Evolutionary conservation across 2,797 vertebrate species (phyloP), one percentile per base, ranked within the genome.

Genomic region (Amniataba percoides): DNA sequence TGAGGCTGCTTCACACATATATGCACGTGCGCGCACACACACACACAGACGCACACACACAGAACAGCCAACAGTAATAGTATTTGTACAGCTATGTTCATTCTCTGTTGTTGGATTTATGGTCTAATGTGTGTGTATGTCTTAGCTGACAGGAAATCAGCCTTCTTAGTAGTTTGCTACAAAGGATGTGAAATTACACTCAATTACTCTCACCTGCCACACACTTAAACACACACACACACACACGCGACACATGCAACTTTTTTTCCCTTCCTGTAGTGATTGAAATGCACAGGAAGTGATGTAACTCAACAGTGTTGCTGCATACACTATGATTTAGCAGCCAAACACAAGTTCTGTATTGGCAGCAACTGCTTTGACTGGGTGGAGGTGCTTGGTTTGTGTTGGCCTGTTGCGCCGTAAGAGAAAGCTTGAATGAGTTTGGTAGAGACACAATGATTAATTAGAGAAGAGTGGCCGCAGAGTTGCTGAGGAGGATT

Each of bases 151-250:
- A 92, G 93, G 89, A 94, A 94, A 88, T 86, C 75, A 19, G 74
- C 82, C 70, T 86, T 84, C 52, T 18, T 83, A 83, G 80, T 79
- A 77, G 74, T 74, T 80, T 63, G 62, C 81, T 87, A 79, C 85
- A 89, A 78, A 88, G 87, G 87, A 92, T 89, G 88, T 92, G 84
- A 91, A 87, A 91, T 88, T 80, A 84, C 61, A 74, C 82, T 73
- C 59, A 67, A 75, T 84, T 81, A 83, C 81, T 60, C 86, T 81
- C 64, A 84, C 81, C 77, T 90, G 71, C 65, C 74, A 23, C 39
- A 66, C 62, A 9, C 71, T 23, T n/a, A 16, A 10, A 15, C 2
- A 45, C 74, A 25, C 43, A 66, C 63, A 9, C 70, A 21, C 46
- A n/a, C 65, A 39, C 45, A 25, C 9, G 40, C 45, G n/a, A 4